Conservation (phyloP, 2,113 vertebrate genomes). For the Cyprinodon variegatus region DNA sequence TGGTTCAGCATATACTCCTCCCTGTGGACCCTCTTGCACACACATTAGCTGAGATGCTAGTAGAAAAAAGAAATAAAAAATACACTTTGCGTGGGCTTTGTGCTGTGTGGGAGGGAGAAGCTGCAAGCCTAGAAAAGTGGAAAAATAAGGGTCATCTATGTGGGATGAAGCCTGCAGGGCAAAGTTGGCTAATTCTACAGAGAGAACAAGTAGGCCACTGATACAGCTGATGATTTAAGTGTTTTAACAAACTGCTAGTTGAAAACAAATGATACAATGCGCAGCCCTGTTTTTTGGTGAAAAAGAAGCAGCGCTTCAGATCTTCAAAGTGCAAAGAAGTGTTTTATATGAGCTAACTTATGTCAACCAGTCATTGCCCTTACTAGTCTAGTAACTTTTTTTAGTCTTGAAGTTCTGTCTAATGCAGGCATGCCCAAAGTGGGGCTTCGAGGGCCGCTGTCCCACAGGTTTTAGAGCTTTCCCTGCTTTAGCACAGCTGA, state of each 20-base stretch:
- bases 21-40: neutral
- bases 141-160: conserved; percentile 58
- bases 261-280: neutral
- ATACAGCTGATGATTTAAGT: neutral
- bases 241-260: conserved; percentile 1
- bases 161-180: conserved; percentile 62
- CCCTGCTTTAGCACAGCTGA: no score
- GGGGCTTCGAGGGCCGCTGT: no score
- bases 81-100: conserved; percentile 53
- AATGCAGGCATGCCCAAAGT: no score
- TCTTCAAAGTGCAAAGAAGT: neutral
- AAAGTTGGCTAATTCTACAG: conserved; percentile 40
- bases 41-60: conserved; percentile 18
- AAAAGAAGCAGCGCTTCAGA: neutral
- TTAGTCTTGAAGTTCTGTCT: no score
- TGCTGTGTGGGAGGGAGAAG: conserved; percentile 47
- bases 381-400: neutral
- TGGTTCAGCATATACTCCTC: conserved; percentile 11
- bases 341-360: neutral
- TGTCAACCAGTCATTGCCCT: neutral
- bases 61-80: neutral
- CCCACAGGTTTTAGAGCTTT: no score
- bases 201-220: conserved; percentile 13
- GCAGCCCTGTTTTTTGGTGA: neutral
- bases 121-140: conserved; percentile 43